A percentile compares a stretch with the other conserved stretches of the same genome.
phyloP scores from a whole-genome alignment of 2,113 vertebrate genomes.

The Oplegnathus fasciatus region DNA sequence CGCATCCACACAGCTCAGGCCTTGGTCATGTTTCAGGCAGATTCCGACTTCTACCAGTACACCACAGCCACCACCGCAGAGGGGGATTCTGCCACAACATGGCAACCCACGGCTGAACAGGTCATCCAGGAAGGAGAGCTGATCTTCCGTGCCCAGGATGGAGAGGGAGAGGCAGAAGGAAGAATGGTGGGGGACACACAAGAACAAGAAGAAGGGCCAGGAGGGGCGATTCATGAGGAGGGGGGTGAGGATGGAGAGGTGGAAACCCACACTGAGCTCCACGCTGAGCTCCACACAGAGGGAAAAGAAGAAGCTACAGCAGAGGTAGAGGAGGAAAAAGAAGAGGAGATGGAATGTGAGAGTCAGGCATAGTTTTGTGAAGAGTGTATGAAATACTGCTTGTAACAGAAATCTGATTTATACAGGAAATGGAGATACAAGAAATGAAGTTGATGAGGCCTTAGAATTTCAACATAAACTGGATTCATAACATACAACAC shows the following conservation, averaged over 20 bases:
- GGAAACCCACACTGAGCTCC: constrained; percentile 39
- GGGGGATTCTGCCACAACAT: constrained; percentile 80
- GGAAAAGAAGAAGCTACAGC: constrained; percentile 38
- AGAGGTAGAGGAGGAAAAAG: constrained; percentile 33
- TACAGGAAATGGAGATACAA: background rate
- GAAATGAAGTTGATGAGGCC: background rate
- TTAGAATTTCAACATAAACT: constrained; percentile 9
- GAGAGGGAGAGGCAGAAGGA: constrained; percentile 55
- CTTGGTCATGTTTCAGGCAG: constrained; percentile 97
- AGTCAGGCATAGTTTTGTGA: constrained; percentile 40
- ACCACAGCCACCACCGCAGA: constrained; percentile 81
- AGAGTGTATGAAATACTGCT: constrained; percentile 3
- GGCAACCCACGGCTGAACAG: constrained; percentile 89
- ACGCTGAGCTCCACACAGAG: constrained; percentile 42
- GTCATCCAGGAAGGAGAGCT: constrained; percentile 91
- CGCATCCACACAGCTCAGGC: constrained; percentile 98
- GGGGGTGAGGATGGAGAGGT: constrained; percentile 51
- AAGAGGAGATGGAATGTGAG: constrained; percentile 69
- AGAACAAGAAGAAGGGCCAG: constrained; percentile 39
- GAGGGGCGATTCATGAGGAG: constrained; percentile 20
- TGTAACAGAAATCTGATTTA: constrained; percentile 31
- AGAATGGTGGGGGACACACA: constrained; percentile 36
- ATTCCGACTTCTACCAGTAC: constrained; percentile 97
- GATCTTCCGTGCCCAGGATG: constrained; percentile 86
- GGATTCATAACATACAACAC: constrained; percentile 19